Evolutionary conservation across 1,140 invertebrate species (phyloP).

Genomic region (Ceratosolen fusciceps): DNA sequence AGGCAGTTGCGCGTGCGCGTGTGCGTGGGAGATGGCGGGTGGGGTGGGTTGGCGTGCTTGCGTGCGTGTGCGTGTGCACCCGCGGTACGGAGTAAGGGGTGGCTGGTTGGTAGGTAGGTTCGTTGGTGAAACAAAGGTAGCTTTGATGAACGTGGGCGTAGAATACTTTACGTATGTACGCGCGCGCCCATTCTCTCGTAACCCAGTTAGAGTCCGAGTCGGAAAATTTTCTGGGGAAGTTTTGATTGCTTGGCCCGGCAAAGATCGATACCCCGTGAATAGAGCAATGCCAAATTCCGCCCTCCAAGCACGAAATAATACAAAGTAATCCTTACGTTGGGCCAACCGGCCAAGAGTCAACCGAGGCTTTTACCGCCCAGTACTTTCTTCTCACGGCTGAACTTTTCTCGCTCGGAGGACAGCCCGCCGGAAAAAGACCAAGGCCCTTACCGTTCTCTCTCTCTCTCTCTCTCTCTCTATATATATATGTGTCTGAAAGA

Average conservation of each 20-base stretch:
- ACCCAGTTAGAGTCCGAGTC: background rate
- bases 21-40: background rate
- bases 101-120: no score
- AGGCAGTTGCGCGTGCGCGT: background rate
- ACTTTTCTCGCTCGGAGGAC: no score
- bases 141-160: background rate
- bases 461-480: no score
- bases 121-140: background rate
- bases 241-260: background rate
- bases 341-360: no score
- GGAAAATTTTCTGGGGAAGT: background rate
- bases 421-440: background rate
- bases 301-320: background rate
- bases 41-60: no score
- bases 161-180: no score
- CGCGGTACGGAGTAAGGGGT: no score
- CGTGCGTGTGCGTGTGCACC: no score
- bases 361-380: no score
- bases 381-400: no score
- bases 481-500: no score
- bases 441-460: background rate
- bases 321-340: background rate
- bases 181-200: background rate
- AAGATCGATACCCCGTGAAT: background rate
- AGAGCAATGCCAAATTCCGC: background rate